Conservation (phyloP, 2,113 vertebrate species). For the Serilophus lunatus region DNA sequence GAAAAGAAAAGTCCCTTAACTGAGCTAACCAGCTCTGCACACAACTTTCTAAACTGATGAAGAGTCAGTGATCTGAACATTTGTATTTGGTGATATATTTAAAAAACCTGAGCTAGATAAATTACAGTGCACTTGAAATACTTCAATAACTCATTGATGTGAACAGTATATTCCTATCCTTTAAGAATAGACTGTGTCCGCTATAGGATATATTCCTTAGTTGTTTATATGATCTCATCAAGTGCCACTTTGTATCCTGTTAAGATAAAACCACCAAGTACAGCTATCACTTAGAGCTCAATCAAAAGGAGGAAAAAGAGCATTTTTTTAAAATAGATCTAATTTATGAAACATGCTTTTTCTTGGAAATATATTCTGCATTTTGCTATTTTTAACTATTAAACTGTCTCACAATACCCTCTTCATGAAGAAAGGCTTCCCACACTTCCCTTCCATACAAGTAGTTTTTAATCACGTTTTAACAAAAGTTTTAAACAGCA, state of each 20-base stretch:
- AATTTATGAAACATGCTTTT: not conserved
- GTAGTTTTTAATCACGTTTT: not conserved
- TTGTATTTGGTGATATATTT: not conserved
- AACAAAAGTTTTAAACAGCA: not conserved
- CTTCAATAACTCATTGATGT: not conserved
- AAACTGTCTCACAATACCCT: not conserved
- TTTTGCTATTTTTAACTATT: not conserved
- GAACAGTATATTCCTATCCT: not conserved
- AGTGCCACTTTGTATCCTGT: not conserved
- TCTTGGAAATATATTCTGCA: not conserved
- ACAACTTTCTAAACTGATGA: not conserved
- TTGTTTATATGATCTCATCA: not conserved
- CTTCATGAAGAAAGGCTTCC: not conserved
- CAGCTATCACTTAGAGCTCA: not conserved
- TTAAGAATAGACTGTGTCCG: not conserved
- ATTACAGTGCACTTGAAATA: not conserved
- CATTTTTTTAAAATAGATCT: not conserved
- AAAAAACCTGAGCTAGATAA: not conserved
- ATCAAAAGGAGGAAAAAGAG: not conserved
- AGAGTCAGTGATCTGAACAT: not conserved
- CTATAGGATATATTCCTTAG: not conserved
- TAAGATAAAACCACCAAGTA: not conserved
- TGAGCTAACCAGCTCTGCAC: not conserved
- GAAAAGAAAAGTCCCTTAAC: not conserved
- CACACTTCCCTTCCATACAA: not conserved